Evolutionary conservation across 2,888 invertebrate genomes (phyloP), one percentile per base, ranked within the genome.

Genomic region (Drosophila merina): DNA sequence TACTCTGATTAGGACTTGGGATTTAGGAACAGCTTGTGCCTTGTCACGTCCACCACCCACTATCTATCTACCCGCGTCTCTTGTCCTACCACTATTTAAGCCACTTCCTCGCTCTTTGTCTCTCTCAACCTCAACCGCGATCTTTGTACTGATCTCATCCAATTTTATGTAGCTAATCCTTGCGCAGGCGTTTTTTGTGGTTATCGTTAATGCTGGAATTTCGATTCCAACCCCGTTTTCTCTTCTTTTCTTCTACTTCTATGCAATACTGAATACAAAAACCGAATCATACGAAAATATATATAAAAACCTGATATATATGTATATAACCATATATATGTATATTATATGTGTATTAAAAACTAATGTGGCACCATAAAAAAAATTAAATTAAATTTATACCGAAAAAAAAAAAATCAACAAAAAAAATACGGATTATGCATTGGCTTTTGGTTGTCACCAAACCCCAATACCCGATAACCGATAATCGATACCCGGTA

Each of bases 171-270:
- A 82, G 68, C 45, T 70, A 52, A 20, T 20, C 67, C 60, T 60
- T 75, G 71, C 42, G 59, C 56, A 73, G 75, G 74, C 60, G 48
- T 63, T 67, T 70, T 74, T 74, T 63, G 62, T 72, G 55, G 74
- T 75, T 66, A 64, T 58, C 74, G 86, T 88, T 89, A 89, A 89
- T 85, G 77, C 79, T 79, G 89, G 89, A 89, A 89, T 88, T 89
- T 86, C 81, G 81, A 83, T 86, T 89, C 88, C 89, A 83, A 79
- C 78, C 83, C 77, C 88, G 49, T 89, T 87, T 86, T 86, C 79
- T 86, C 75, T 88, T 79, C 69, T 79, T 87, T 75, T 84, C 82
- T 84, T 81, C 75, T 84, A 76, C 81, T 83, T 78, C 78, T 83
- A 79, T 87, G 83, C 75, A 72, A 72, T 40, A 60, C 67, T 71